These are phyloP conservation scores for Phodopus roborovskii DNA, from an alignment of 2,113 vertebrate species.

Conservation along the genomic window DNA sequence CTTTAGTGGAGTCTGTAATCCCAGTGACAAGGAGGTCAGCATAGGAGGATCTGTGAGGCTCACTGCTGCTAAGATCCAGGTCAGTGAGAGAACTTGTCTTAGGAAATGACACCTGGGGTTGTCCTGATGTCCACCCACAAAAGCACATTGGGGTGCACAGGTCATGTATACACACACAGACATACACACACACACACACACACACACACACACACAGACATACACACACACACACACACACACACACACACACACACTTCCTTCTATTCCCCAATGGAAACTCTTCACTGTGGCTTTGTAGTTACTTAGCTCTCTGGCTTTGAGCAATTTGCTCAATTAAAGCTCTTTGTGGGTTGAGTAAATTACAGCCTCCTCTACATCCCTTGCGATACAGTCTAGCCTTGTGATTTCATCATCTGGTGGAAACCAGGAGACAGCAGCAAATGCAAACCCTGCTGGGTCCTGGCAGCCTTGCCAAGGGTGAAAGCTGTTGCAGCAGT, in stretches of 20 bases:
- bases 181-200: neutral
- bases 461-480: neutral
- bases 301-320: conserved; percentile 32
- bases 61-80: neutral
- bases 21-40: neutral
- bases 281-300: conserved; percentile 11
- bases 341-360: conserved; percentile 5
- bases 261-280: neutral
- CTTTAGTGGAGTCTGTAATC: neutral
- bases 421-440: neutral
- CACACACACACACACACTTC: neutral
- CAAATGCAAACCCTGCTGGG: neutral
- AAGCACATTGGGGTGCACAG: neutral
- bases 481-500: neutral
- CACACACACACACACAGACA: neutral
- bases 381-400: conserved; percentile 8
- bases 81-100: neutral
- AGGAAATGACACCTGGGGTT: neutral
- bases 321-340: conserved; percentile 45
- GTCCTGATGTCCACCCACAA: neutral
- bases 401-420: conserved; percentile 23
- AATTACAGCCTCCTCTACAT: conserved; percentile 5
- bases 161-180: neutral
- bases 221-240: neutral
- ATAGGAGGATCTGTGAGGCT: neutral